Base-by-base conservation (phyloP, 1,140 invertebrate genomes). In the Cecropterus lyciades region DNA sequence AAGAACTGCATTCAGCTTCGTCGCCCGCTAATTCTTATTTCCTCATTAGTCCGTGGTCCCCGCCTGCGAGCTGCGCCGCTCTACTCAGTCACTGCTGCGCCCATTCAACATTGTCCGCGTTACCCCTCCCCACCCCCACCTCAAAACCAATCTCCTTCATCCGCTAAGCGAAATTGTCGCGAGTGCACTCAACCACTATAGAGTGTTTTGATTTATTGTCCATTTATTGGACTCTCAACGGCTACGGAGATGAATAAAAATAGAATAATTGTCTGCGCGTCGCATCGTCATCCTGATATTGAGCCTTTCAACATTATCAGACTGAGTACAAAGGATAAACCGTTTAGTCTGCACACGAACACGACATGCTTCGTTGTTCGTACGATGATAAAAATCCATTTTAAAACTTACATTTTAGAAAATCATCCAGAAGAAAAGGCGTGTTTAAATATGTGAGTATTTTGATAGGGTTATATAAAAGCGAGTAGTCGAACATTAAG, bases 1-100 rank as follows among this genome's bases (percentile, higher is more conserved):
- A 82, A 86, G 79, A 79, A 85, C 67, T 88, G 85, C 82, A 89
- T 72, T 82, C 75, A 70, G 71, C 80, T 77, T 75, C 77, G 81
- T 79, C 80, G 80, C 75, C 77, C 82, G 83, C 83, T 91, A 91
- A 91, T 91, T 91, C 80, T 78, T 89, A 91, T 91, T 91, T 91
- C 88, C 88, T 91, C 87, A 91, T 91, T 89, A 89, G 80, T 62
- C 69, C 62, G 64, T 69, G 73, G 75, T 78, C 79, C 77, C 79
- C 75, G 77, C 69, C 73, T 73, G 77, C 72, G 67, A 43, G 17
- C 56, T 72, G 75, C 75, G 80, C 69, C 63, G 43, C 65, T 80
- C 75, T 72, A 33, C 0, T 8, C 30, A 33, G 30, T 10, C 30
- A 11, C 1, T 37, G 10, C 33, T 37, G 33, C 33, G 71, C 73